These are phyloP conservation scores for Chalcosyrphus nemorum DNA, from an alignment of 2,888 invertebrate species.

Conservation along the genomic window DNA sequence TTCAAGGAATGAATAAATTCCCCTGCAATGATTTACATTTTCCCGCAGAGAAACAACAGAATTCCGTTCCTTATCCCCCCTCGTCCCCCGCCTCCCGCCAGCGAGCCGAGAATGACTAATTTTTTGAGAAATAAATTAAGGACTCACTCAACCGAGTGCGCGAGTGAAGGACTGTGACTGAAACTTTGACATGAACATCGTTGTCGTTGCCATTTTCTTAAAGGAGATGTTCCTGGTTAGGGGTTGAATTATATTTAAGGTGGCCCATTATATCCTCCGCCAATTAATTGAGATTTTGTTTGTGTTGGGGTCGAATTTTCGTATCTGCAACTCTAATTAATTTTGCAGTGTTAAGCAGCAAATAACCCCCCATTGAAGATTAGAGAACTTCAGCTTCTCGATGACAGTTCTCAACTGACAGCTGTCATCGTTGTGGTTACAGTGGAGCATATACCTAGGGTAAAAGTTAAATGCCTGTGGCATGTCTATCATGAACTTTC, in stretches of 20 bases:
- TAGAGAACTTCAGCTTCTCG: neutral
- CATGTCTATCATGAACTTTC: slow-evolving; percentile 9
- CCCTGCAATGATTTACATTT: slow-evolving; percentile 23
- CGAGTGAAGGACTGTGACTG: neutral
- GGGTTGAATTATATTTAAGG: slow-evolving; percentile 11
- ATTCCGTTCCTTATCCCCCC: no score
- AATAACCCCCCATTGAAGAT: neutral
- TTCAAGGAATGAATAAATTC: slow-evolving; percentile 25
- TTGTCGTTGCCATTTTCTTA: no score
- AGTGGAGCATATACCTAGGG: neutral
- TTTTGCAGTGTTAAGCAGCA: slow-evolving; percentile 25
- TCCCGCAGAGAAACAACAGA: neutral
- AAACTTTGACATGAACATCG: neutral
- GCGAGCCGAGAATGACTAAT: neutral
- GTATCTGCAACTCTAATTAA: slow-evolving; percentile 25
- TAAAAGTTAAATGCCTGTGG: slow-evolving; percentile 32
- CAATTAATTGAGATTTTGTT: neutral
- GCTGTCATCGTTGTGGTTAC: slow-evolving; percentile 10
- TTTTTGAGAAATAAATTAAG: slow-evolving; percentile 15
- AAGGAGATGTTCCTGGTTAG: neutral
- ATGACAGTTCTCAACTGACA: slow-evolving; percentile 16
- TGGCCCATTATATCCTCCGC: neutral
- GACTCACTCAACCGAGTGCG: neutral
- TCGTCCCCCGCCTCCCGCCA: no score
- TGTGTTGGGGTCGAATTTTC: neutral